These are phyloP conservation scores for Orientallactaga bullata DNA, from an alignment of 2,113 vertebrate genomes.

Conservation along the genomic window DNA sequence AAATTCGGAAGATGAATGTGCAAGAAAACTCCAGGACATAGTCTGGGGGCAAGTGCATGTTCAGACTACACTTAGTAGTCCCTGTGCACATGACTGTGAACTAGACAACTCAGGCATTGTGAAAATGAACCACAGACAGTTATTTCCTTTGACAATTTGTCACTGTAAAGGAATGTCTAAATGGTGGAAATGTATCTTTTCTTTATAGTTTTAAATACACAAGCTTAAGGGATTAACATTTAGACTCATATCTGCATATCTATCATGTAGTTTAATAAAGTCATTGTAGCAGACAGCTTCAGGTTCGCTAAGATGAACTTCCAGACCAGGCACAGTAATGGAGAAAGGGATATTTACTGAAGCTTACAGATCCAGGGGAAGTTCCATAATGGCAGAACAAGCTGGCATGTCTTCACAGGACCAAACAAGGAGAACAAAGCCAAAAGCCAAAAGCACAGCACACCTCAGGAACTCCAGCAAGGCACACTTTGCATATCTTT, in stretches of 20 bases:
- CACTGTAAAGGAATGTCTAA: slow-evolving; percentile 66
- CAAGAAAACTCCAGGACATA: not conserved
- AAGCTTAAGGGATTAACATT: slow-evolving; percentile 64
- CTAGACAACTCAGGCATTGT: slow-evolving; percentile 49
- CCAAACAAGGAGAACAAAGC: no score
- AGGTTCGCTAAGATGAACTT: no score
- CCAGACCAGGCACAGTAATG: no score
- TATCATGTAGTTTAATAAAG: no score
- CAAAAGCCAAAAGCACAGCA: no score
- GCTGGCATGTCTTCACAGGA: no score
- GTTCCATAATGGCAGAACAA: no score
- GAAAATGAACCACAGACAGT: slow-evolving; percentile 58
- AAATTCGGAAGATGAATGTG: slow-evolving; percentile 27
- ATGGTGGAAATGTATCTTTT: slow-evolving; percentile 56
- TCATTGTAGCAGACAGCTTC: no score
- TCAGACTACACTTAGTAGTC: not conserved
- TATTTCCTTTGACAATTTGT: slow-evolving; percentile 66
- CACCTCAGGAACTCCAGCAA: no score
- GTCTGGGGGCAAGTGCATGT: not conserved
- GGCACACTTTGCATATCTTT: no score
- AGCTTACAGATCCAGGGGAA: no score
- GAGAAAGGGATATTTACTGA: no score
- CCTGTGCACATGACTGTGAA: not conserved
- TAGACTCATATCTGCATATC: slow-evolving; percentile 63
- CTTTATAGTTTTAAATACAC: slow-evolving; percentile 67